A percentile compares a stretch with the other conserved stretches of the same genome.
Evolutionary conservation across 2,888 invertebrate species (phyloP).

Genomic region (Dicyrtoma fusca): DNA sequence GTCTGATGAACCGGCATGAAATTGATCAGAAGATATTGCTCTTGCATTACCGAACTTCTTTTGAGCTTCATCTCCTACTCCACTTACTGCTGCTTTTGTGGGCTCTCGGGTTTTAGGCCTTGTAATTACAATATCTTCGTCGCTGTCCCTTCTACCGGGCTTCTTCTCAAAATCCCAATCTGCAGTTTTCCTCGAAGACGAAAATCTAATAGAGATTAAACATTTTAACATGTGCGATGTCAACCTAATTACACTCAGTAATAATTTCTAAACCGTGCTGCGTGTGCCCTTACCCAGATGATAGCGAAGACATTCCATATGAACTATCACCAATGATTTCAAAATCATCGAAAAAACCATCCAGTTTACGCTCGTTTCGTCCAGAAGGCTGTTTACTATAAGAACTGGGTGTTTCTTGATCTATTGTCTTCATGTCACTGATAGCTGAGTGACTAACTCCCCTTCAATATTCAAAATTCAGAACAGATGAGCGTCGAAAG

Average conservation of each 20-base stretch:
- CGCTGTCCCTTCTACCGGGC: conserved; percentile 34
- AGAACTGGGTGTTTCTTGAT: conserved; percentile 73
- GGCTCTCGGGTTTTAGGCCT: conserved; percentile 49
- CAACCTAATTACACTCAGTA: neutral
- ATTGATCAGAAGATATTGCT: conserved; percentile 97
- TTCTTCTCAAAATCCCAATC: conserved; percentile 50
- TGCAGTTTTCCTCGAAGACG: conserved; percentile 25
- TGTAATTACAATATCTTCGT: conserved; percentile 32
- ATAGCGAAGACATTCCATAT: conserved; percentile 20
- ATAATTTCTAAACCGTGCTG: too few relatives aligned
- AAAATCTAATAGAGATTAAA: conserved; percentile 34
- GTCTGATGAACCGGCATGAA: conserved; percentile 76
- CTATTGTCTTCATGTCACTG: conserved; percentile 87
- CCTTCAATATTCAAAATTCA: conserved; percentile 59
- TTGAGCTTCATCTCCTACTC: conserved; percentile 71
- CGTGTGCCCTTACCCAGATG: conserved; percentile 2
- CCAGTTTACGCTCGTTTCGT: conserved; percentile 58
- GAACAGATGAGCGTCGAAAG: neutral
- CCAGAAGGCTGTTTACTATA: conserved; percentile 57
- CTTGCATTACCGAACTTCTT: conserved; percentile 97
- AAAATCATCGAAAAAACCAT: conserved; percentile 64
- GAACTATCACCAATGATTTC: conserved; percentile 45
- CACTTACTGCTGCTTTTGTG: conserved; percentile 44
- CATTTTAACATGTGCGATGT: neutral
- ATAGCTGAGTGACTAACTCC: conserved; percentile 83